Evolutionary conservation across 2,797 vertebrate species (phyloP).

Genomic region (Enteromius trimaculatus): DNA sequence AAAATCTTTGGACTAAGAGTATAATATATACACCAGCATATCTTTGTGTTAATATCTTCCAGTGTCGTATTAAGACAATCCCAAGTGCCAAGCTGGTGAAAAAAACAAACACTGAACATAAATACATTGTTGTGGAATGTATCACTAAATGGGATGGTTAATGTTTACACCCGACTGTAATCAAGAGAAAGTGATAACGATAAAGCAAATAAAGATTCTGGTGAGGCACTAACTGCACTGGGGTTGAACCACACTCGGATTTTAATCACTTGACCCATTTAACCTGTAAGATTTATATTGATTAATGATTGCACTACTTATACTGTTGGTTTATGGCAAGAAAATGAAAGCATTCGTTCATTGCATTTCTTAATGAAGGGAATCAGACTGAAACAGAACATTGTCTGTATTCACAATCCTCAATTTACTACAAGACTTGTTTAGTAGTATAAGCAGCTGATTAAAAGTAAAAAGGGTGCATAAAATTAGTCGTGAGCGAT

Average conservation of each 20-base stretch:
- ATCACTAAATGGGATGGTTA: slow-evolving; percentile 8
- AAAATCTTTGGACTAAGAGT: neutral
- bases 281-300: neutral
- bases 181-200: neutral
- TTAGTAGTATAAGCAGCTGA: neutral
- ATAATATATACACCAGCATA: neutral
- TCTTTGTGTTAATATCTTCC: neutral
- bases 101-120: neutral
- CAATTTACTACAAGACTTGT: neutral
- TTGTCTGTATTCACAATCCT: neutral
- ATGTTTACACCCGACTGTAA: slow-evolving; percentile 9
- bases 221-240: neutral
- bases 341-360: neutral
- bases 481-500: neutral
- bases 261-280: neutral
- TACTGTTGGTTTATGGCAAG: neutral
- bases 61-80: neutral
- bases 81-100: neutral
- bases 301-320: neutral
- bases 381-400: neutral
- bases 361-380: neutral
- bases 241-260: neutral
- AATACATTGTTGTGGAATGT: neutral
- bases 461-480: neutral
- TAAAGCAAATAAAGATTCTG: slow-evolving; percentile 19